Evolutionary conservation across 2,113 vertebrate genomes (phyloP).

Genomic region (Phocoena phocoena): DNA sequence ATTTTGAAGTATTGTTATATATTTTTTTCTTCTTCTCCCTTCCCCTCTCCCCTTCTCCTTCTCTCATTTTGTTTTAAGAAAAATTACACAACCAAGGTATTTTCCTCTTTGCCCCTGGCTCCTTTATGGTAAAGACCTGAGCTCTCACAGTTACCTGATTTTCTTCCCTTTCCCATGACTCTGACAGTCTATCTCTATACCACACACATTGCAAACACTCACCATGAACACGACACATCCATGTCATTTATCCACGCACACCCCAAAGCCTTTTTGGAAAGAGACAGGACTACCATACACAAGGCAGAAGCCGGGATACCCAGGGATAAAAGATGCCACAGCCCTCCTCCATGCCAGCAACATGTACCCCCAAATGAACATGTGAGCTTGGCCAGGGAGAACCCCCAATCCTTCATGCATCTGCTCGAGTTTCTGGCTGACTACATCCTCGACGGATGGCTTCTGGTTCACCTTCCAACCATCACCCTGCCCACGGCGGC

Average conservation of each 20-base stretch:
- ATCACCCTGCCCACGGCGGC: accelerated
- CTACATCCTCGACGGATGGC: neutral
- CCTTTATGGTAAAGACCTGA: neutral
- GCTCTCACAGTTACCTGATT: neutral
- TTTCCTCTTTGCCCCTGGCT: neutral
- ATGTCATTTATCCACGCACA: no score
- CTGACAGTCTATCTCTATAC: neutral
- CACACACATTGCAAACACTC: neutral
- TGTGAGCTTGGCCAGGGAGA: neutral
- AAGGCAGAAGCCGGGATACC: neutral
- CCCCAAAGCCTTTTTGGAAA: neutral
- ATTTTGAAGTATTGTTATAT: neutral
- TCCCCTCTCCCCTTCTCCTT: no score
- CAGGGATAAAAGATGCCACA: neutral
- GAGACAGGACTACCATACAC: neutral
- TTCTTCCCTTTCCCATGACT: neutral
- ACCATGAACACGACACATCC: accelerated
- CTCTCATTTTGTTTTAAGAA: neutral
- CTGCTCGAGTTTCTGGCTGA: neutral
- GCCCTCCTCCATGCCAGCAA: neutral
- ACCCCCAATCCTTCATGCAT: accelerated
- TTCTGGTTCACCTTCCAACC: neutral
- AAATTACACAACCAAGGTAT: neutral
- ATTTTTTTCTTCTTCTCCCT: neutral
- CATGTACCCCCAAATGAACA: accelerated